Base-by-base conservation (phyloP, 2,888 invertebrate species). In the Priocnemis perturbator region DNA sequence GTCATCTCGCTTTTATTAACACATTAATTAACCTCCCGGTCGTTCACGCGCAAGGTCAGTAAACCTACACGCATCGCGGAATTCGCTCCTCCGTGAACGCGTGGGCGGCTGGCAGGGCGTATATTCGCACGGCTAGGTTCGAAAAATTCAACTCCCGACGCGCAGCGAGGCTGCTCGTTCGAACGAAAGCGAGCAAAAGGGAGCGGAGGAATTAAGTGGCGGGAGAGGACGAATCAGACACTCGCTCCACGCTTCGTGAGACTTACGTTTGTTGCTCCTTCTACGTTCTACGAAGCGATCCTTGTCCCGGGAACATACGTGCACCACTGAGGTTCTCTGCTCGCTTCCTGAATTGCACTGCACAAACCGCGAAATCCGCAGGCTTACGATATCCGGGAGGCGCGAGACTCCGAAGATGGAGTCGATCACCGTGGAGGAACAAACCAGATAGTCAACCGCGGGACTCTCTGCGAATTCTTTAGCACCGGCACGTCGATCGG, bases 251-350 rank as follows among this genome's bases (percentile, higher is more conserved):
- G 26, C 26, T 26, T 7, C 17, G 47, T 47, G 47, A 11, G 23
- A 79, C 79, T 79, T 80, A 79, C 79, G 71, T 74, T 70, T 14
- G 11, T 20, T 64, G 66, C 73, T 75, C 64, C 78, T 65, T 76
- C 80, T 79, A 80, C 71, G 78, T 73, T 73, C 78, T 70, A 75
- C 73, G 69, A 23, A 48, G 61, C n/a, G 64, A 72, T 76, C 68
- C 69, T 70, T 67, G 69, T 73, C 69, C 74, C 52, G 64, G 62
- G 70, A 70, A 79, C 78, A 79, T 79, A 11, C 37, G 79, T 74
- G 79, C 79, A 67, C 74, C 77, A 71, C n/a, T 50, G 50, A 17
- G n/a, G 50, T 17, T n/a, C 17, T 50, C 17, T 17, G 14, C 50
- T 50, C 50, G 50, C 19, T 9, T 11, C 37, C 37, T 11, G 37